Evolutionary conservation across 2,113 vertebrate species (phyloP), one percentile per base, ranked within the genome.

Genomic region (Grammomys dolichurus): DNA sequence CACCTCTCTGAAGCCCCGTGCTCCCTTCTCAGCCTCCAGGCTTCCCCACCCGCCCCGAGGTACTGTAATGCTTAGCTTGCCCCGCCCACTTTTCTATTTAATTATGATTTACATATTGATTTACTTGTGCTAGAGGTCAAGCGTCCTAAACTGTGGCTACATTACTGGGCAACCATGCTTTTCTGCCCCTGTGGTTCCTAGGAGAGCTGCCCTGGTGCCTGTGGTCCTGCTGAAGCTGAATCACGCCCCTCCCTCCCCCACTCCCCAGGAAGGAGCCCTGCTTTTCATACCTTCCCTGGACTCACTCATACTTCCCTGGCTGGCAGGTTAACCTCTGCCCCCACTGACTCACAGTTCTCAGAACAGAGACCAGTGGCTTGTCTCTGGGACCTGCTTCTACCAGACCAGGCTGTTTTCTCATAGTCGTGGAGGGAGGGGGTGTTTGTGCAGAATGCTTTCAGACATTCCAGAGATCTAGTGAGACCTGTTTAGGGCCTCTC

Each of bases 401-500:
- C 76, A 78, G 90, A 78, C 43, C 0, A 69, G 80, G 77, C 60
- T 58, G 81, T 95, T 96, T 93, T 24, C 88, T 93, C 24, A 78
- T 36, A 46, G 87, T 46, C 46, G 33, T 48, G 82, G 77, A 89
- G 54, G 95, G 93, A 92, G 92, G 94, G 72, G 33, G 65, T 60
- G 69, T 43, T 69, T 69, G 28, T 28, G n/a, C 40, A 93, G 89
- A 60, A n/a, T 54, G 67, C 46, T 48, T 78, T 88, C 70, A 85
- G 56, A 72, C 60, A 96, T 97, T 85, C 95, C 91, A 24, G 13
- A 76, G 84, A 94, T 87, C 94, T 40, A 91, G 96, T 75, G 95
- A 73, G 94, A 96, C 96, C 86, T 95, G 97, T 96, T 97, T 70
- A 26, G 75, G 58, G 90, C 90, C 95, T 76, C 70, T 86, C 54